Percentiles rank a stretch among this genome's conserved stretches.
Evolutionary conservation across 92 coral and sea anemone genomes (phyloP).

Genomic region (Palythoa heliodiscus): DNA sequence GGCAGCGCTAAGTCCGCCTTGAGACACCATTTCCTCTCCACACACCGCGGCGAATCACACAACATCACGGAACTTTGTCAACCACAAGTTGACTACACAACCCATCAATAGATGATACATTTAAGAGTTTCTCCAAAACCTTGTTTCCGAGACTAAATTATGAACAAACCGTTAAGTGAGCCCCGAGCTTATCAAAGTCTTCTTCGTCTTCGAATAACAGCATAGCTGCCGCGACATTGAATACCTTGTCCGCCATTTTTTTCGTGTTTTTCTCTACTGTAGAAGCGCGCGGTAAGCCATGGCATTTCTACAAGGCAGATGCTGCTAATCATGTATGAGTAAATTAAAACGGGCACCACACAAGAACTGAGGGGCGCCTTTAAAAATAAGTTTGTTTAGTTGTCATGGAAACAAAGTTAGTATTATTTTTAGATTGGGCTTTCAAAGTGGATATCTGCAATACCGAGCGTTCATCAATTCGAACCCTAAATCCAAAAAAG

Average conservation of each 20-base stretch:
- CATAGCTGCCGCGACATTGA: conserved; percentile 22
- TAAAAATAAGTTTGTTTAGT: not conserved
- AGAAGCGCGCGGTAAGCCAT: not conserved
- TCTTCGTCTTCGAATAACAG: conserved; percentile 21
- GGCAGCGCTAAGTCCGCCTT: too few relatives aligned
- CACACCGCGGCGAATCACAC: too few relatives aligned
- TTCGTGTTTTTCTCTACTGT: not conserved
- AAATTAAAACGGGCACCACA: not conserved
- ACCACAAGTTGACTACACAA: too few relatives aligned
- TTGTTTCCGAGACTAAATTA: not conserved
- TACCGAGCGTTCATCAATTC: not conserved
- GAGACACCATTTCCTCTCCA: too few relatives aligned
- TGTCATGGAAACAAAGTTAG: not conserved
- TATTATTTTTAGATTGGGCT: not conserved
- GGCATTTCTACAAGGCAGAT: not conserved
- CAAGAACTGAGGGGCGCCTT: not conserved
- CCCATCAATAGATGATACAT: too few relatives aligned
- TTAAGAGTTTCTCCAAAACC: not conserved
- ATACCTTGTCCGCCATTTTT: conserved; percentile 14
- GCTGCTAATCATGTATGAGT: not conserved
- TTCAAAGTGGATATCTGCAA: not conserved
- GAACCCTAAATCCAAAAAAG: not conserved
- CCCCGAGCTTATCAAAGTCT: conserved; percentile 5
- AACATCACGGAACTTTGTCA: too few relatives aligned
- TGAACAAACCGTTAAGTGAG: not conserved